phyloP scores from a whole-genome alignment of 2,113 vertebrate genomes.

The Mus spicilegus region DNA sequence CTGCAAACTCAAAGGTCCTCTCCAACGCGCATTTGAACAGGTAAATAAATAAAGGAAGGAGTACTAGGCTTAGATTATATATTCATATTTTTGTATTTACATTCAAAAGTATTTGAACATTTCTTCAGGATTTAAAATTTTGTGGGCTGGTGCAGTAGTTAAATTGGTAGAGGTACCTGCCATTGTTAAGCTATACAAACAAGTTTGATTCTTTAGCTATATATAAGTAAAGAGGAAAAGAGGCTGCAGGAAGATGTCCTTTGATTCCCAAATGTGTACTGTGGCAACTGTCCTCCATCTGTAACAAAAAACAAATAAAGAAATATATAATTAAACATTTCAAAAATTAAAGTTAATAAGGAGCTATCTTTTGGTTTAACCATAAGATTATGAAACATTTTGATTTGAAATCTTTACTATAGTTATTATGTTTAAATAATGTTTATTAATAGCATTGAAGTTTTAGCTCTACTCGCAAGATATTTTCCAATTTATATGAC shows the following conservation, averaged over 20 bases:
- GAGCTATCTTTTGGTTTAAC: neutral
- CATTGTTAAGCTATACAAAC: neutral
- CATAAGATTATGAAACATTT: neutral
- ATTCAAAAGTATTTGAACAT: neutral
- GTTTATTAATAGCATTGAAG: neutral
- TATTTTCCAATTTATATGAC: neutral
- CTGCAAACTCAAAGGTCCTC: neutral
- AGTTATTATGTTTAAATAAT: neutral
- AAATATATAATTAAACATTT: neutral
- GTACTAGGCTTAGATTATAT: neutral
- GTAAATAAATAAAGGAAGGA: neutral
- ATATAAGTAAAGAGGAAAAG: neutral
- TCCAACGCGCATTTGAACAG: neutral
- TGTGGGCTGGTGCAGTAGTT: neutral
- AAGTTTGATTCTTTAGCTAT: neutral
- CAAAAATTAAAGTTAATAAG: neutral
- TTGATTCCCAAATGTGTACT: neutral
- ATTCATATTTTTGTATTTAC: neutral
- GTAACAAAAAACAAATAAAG: neutral
- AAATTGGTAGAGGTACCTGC: neutral
- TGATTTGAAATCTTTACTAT: neutral
- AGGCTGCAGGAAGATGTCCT: neutral
- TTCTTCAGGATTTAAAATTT: neutral
- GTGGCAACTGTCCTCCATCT: neutral
- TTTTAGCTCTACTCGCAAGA: neutral